Conservation (phyloP, 2,888 invertebrate genomes). For the Drosophila rubida region DNA sequence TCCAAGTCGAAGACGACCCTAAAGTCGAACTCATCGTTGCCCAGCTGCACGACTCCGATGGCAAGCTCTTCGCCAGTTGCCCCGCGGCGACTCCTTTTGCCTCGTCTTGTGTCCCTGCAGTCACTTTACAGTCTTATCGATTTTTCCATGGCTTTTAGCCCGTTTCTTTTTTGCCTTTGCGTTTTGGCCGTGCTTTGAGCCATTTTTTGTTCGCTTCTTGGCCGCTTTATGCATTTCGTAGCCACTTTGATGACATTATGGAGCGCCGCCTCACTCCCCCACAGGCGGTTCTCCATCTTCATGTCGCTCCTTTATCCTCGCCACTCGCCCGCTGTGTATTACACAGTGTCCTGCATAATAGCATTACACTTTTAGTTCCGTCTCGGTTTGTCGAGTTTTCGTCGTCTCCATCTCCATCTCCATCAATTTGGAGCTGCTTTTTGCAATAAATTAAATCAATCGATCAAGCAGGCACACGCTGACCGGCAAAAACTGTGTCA, state of each 20-base stretch:
- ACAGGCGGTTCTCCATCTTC: conserved; percentile 8
- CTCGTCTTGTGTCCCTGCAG: conserved; percentile 26
- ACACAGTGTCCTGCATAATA: conserved; percentile 66
- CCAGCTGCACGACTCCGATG: background rate
- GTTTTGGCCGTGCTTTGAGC: conserved; percentile 26
- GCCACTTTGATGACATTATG: conserved; percentile 81
- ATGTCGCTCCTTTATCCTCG: conserved; percentile 10
- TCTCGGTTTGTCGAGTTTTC: conserved; percentile 35
- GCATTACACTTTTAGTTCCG: conserved; percentile 68
- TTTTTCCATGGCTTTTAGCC: conserved; percentile 71
- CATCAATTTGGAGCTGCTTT: conserved; percentile 76
- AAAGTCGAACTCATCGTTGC: conserved; percentile 31
- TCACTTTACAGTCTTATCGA: conserved; percentile 74
- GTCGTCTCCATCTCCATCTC: conserved; percentile 52
- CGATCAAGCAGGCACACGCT: conserved; percentile 64
- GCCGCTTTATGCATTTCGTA: conserved; percentile 72
- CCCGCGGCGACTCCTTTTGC: background rate
- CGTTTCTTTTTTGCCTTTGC: conserved; percentile 45
- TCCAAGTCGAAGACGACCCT: conserved; percentile 48
- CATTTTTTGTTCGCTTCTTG: conserved; percentile 46
- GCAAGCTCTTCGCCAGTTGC: background rate
- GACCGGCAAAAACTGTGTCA: conserved; percentile 74
- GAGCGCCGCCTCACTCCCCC: conserved; percentile 6
- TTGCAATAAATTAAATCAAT: conserved; percentile 78
- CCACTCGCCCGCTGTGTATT: conserved; percentile 18